A percentile compares a stretch with the other conserved stretches of the same genome.
phyloP scores from a whole-genome alignment of 2,888 invertebrate genomes.

The Drosophila barbarae region DNA sequence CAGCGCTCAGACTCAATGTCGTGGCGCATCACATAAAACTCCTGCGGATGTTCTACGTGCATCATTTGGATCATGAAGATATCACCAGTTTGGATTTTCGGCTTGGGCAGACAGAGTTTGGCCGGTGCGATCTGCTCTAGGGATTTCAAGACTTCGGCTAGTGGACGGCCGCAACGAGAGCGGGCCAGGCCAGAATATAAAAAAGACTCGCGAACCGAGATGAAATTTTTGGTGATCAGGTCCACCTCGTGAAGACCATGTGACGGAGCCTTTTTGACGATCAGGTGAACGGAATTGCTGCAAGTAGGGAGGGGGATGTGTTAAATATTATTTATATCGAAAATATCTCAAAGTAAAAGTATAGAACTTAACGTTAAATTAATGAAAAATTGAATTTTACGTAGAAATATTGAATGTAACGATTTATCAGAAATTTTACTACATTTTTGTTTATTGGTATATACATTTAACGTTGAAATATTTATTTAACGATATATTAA shows the following conservation, averaged over 20 bases:
- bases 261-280: slow-evolving; percentile 33
- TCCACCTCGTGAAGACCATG: slow-evolving; percentile 78
- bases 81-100: slow-evolving; percentile 42
- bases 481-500: no score
- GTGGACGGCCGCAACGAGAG: not conserved
- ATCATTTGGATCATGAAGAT: slow-evolving; percentile 81
- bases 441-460: no score
- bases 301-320: no score
- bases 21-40: slow-evolving; percentile 83
- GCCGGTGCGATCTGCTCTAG: slow-evolving; percentile 41
- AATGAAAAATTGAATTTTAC: no score
- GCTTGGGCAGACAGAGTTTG: slow-evolving; percentile 28
- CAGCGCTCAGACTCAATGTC: not conserved
- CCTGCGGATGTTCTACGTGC: slow-evolving; percentile 83
- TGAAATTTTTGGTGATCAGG: slow-evolving; percentile 72
- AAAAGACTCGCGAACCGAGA: slow-evolving; percentile 80
- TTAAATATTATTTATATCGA: not conserved
- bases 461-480: no score
- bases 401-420: no score
- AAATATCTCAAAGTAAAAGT: no score
- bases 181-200: slow-evolving; percentile 76
- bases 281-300: slow-evolving; percentile 65
- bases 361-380: no score
- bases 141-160: not conserved
- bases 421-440: no score